Conservation (phyloP, 2,113 vertebrate genomes). For the Alaudala cheleensis region DNA sequence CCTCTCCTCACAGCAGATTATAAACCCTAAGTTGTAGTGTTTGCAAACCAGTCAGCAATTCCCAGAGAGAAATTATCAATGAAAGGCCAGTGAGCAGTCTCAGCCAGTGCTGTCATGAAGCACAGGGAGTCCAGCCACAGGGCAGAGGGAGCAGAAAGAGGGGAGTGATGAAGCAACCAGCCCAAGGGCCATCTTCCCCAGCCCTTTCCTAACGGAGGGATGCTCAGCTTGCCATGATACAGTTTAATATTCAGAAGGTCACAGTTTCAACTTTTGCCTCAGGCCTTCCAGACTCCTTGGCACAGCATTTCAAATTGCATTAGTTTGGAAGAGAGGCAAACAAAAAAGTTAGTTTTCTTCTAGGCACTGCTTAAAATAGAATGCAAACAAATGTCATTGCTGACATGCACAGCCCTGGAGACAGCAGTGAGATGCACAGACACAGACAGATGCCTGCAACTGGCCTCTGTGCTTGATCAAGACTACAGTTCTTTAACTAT, state of each 20-base stretch:
- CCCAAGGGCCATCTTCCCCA: neutral
- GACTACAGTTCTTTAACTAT: neutral
- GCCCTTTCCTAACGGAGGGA: neutral
- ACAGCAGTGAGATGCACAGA: neutral
- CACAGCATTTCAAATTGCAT: neutral
- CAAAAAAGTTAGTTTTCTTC: neutral
- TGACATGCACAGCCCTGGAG: neutral
- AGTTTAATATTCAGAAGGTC: neutral
- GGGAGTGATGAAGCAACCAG: neutral
- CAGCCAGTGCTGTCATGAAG: neutral
- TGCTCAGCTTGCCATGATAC: neutral
- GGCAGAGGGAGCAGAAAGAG: neutral
- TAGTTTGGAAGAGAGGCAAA: constrained; percentile 1
- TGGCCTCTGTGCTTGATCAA: neutral
- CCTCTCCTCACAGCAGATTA: neutral
- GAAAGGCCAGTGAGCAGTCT: neutral
- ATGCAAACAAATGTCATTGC: neutral
- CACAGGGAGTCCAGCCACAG: neutral
- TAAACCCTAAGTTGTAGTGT: neutral
- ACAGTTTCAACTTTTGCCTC: neutral
- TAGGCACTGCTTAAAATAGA: constrained; percentile 31
- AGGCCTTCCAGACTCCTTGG: neutral
- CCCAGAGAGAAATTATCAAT: neutral
- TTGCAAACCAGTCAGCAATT: neutral
- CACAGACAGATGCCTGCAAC: neutral